phyloP scores from a whole-genome alignment of 2,797 vertebrate genomes.

The Amblyraja radiata region DNA sequence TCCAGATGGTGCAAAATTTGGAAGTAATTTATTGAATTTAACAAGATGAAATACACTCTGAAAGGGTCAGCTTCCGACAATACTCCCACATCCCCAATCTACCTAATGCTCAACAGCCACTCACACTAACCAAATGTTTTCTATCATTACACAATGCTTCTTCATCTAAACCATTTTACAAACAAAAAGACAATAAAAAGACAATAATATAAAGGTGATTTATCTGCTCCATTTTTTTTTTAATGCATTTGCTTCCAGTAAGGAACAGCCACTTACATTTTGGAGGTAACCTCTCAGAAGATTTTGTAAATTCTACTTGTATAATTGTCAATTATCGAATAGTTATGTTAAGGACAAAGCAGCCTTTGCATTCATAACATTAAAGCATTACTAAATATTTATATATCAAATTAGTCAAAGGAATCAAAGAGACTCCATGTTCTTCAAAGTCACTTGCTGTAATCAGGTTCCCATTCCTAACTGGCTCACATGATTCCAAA shows the following conservation, averaged over 20 bases:
- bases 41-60: not conserved
- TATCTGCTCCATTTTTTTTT: not conserved
- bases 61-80: not conserved
- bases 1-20: slow-evolving; percentile 20
- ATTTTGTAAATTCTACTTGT: not conserved
- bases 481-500: slow-evolving; percentile 29
- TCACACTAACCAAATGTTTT: not conserved
- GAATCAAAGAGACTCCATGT: slow-evolving; percentile 32
- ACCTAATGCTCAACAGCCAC: not conserved
- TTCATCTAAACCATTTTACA: not conserved
- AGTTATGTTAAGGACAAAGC: not conserved
- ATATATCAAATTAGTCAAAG: slow-evolving; percentile 28
- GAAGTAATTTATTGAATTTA: not conserved
- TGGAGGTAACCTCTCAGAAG: not conserved
- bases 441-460: slow-evolving; percentile 34
- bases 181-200: not conserved
- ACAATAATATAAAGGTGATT: not conserved
- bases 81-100: not conserved
- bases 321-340: not conserved
- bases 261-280: not conserved
- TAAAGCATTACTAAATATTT: slow-evolving; percentile 24
- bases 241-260: not conserved
- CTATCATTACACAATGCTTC: not conserved
- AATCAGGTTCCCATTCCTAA: slow-evolving; percentile 31
- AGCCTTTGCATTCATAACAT: not conserved